Percentiles rank a stretch among this genome's conserved stretches.
These are phyloP conservation scores for Dascillus cervinus DNA, from an alignment of 2,888 invertebrate genomes.

Conservation along the genomic window DNA sequence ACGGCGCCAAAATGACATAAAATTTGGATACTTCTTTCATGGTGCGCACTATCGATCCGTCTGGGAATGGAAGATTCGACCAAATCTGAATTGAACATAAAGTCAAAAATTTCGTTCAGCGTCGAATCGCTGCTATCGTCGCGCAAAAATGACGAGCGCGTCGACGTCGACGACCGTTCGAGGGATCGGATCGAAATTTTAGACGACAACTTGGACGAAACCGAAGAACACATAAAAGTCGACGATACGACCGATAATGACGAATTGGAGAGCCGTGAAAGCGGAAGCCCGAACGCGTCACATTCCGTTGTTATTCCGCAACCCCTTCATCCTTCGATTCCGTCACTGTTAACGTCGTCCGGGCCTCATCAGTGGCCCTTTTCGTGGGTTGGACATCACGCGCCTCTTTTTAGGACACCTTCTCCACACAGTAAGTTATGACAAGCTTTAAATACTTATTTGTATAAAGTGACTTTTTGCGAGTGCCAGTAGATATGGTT, in stretches of 20 bases:
- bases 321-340: constrained; percentile 54
- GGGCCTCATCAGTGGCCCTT: constrained; percentile 53
- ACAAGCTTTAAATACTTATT: too few species aligned
- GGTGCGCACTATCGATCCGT: too few species aligned
- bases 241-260: constrained; percentile 32
- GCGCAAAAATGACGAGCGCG: constrained; percentile 23
- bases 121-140: constrained; percentile 56
- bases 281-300: constrained; percentile 46
- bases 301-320: constrained; percentile 60
- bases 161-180: constrained; percentile 45
- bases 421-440: constrained; percentile 53
- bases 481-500: too few species aligned
- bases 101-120: constrained; percentile 66
- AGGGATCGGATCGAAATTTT: constrained; percentile 40
- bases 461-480: too few species aligned
- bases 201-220: constrained; percentile 41
- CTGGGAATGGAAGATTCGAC: constrained; percentile 31
- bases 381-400: constrained; percentile 49
- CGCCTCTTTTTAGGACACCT: constrained; percentile 55
- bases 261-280: constrained; percentile 40
- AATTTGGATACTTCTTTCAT: too few species aligned
- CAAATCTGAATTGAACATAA: constrained; percentile 40
- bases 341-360: constrained; percentile 42
- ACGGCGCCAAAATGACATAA: constrained; percentile 9
- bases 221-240: constrained; percentile 39